Evolutionary conservation across 2,113 vertebrate genomes (phyloP), one percentile per base, ranked within the genome.

Genomic region (Nannobrachium achirus): DNA sequence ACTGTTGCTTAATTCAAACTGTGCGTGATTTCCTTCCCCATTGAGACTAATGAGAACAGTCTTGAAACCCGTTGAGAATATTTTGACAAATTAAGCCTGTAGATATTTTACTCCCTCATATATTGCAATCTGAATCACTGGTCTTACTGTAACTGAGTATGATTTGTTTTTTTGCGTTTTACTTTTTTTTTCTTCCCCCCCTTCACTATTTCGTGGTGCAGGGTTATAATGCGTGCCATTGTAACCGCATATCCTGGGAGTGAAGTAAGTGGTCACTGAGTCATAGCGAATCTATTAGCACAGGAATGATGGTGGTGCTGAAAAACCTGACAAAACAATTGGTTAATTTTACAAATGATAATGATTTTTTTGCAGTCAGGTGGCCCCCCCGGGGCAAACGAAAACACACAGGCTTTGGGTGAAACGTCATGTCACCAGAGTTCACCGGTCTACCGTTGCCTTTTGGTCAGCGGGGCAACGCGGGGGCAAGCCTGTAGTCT

Each of bases 271-370:
- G 73, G 80, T 66, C 44, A 44, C 81, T 72, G 81, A 85, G 81
- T 84, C 82, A 56, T 25, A 60, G 71, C 69, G 6, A 76, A 86
- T 92, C 92, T 90, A 88, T 94, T 94, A 94, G 89, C 84, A 38
- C 79, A 88, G 88, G 79, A 92, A 85, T 89, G 83, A 92, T 91
- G 89, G 80, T 56, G 44, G 73, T 61, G 89, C 84, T 90, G 89
- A 91, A 90, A 91, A 92, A 87, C 69, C 89, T 91, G 91, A 92
- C 93, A 92, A 92, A 92, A 91, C 92, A 89, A 92, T 91, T 92
- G 85, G 88, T 93, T 93, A 90, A 93, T 90, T 92, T 93, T 93
- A 93, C 84, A 94, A 94, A 94, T 93, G 92, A 91, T 91, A 92
- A 94, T 89, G 90, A 87, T 90, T 91, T 90, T 88, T 85, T 80